Percentiles rank a stretch among this genome's conserved stretches.
These are phyloP conservation scores for Xiphophorus hellerii DNA, from an alignment of 2,113 vertebrate species.

Conservation along the genomic window DNA sequence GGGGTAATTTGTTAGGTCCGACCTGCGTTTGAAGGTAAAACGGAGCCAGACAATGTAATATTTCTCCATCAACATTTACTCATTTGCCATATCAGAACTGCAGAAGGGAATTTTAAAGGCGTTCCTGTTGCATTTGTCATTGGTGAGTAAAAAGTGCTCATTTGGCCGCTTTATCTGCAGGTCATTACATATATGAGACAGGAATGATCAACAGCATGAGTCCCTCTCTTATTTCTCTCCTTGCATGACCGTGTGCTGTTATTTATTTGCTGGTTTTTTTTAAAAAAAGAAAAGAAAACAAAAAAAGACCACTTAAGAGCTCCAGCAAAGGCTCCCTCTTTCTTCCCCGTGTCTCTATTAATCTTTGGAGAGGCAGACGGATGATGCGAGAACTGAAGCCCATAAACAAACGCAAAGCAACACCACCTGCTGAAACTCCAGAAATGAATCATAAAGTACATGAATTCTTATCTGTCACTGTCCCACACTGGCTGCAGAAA, in stretches of 20 bases:
- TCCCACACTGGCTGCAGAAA: constrained; percentile 46
- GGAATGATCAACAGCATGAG: constrained; percentile 81
- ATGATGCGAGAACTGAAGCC: constrained; percentile 48
- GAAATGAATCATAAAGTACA: constrained; percentile 71
- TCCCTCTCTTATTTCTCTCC: constrained; percentile 62
- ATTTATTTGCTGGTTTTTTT: constrained; percentile 82
- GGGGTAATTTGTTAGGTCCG: constrained; percentile 52
- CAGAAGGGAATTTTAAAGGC: constrained; percentile 78
- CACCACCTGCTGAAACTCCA: constrained; percentile 66
- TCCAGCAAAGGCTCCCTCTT: constrained; percentile 57
- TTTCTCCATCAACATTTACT: constrained; percentile 84
- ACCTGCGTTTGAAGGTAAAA: constrained; percentile 36
- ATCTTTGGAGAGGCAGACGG: constrained; percentile 69
- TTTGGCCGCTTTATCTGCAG: constrained; percentile 84
- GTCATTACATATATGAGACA: constrained; percentile 83
- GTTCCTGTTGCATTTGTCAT: constrained; percentile 81
- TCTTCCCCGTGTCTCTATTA: constrained; percentile 67
- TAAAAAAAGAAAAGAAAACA: constrained; percentile 12
- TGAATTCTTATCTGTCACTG: constrained; percentile 65
- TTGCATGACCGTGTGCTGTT: constrained; percentile 83
- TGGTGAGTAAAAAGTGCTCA: constrained; percentile 77
- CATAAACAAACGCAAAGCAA: constrained; percentile 56
- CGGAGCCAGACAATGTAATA: constrained; percentile 31
- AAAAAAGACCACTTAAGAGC: constrained; percentile 82
- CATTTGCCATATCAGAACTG: constrained; percentile 76